These are phyloP conservation scores for Coregonus suidteri DNA, from an alignment of 2,797 vertebrate species.

Conservation along the genomic window DNA sequence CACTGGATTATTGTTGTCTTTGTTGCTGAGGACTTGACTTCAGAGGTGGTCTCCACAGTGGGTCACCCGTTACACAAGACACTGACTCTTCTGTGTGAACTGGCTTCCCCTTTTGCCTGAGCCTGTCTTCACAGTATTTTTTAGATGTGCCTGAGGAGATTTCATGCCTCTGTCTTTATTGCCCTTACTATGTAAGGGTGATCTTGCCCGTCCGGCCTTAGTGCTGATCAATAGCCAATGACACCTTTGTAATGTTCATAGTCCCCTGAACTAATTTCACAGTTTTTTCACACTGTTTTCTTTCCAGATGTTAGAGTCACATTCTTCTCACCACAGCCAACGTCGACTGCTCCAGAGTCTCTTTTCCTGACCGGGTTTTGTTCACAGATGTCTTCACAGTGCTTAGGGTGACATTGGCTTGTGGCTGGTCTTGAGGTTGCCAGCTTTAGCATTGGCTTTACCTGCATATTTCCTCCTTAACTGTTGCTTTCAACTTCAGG, in stretches of 20 bases:
- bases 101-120: conserved; percentile 26
- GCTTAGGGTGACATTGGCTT: conserved; percentile 58
- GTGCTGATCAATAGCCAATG: conserved; percentile 39
- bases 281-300: conserved; percentile 48
- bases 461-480: conserved; percentile 43
- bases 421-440: conserved; percentile 70
- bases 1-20: conserved; percentile 48
- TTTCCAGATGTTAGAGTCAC: conserved; percentile 43
- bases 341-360: conserved; percentile 49
- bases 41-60: conserved; percentile 18
- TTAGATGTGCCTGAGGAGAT: background rate
- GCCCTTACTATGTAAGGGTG: background rate
- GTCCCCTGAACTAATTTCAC: conserved; percentile 41
- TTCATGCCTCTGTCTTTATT: background rate
- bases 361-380: conserved; percentile 55
- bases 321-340: conserved; percentile 58
- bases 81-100: conserved; percentile 53
- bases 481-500: conserved; percentile 32
- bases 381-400: conserved; percentile 49
- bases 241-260: conserved; percentile 15
- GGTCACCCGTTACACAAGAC: conserved; percentile 55
- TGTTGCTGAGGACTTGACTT: conserved; percentile 30
- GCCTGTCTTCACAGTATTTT: background rate
- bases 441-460: conserved; percentile 48
- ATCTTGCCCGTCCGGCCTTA: conserved; percentile 28